Evolutionary conservation across 2,888 invertebrate genomes (phyloP).

Genomic region (Rotaria sp.): DNA sequence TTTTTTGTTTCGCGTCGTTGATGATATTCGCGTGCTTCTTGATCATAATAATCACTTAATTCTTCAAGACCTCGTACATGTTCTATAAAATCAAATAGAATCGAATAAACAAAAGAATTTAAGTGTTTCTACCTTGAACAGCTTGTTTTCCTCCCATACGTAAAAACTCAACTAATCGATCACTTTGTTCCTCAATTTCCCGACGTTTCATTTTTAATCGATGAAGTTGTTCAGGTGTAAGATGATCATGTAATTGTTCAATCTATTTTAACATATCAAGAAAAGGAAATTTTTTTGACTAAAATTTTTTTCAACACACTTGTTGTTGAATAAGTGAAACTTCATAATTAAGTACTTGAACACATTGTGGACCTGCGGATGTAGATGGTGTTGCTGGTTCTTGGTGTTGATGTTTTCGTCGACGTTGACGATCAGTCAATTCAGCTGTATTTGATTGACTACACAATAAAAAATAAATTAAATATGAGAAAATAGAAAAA

Average conservation of each 20-base stretch:
- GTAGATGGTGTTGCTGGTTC: neutral
- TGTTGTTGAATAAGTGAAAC: neutral
- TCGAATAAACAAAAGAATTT: neutral
- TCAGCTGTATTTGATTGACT: neutral
- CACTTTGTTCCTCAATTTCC: neutral
- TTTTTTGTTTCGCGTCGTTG: neutral
- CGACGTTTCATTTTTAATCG: neutral
- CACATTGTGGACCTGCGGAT: neutral
- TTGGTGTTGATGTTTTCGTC: neutral
- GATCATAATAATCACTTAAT: conserved; percentile 17
- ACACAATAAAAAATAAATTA: neutral
- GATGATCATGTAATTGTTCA: conserved; percentile 5
- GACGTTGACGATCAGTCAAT: neutral
- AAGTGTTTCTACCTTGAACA: neutral
- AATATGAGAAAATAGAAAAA: neutral
- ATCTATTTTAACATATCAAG: neutral
- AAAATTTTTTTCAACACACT: neutral
- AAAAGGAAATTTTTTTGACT: neutral
- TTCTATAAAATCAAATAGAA: neutral
- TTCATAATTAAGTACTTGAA: conserved; percentile 8
- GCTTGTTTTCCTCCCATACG: neutral
- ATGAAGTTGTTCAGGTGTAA: neutral
- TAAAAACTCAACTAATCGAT: neutral
- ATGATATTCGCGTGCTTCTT: neutral
- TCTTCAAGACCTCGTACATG: neutral